Conservation (phyloP, 2,113 vertebrate genomes). For the Rhinichthys klamathensis region DNA sequence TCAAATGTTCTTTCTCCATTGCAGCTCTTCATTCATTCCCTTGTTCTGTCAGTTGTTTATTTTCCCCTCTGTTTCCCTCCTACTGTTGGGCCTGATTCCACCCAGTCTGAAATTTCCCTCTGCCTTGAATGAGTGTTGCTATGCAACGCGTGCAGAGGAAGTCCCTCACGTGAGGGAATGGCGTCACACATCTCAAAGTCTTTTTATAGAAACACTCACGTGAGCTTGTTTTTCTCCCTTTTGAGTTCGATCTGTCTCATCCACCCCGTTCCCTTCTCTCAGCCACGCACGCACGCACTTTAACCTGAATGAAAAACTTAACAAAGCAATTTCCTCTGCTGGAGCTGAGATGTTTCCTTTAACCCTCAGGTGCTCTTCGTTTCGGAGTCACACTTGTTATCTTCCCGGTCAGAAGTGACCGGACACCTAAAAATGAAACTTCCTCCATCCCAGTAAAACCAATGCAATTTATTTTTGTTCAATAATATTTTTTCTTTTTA, state of each 20-base stretch:
- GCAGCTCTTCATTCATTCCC: not conserved
- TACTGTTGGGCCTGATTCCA: slow-evolving; percentile 8
- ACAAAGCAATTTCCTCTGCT: not conserved
- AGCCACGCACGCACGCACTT: not conserved
- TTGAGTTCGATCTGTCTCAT: slow-evolving; percentile 4
- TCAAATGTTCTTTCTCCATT: not conserved
- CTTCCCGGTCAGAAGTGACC: no score
- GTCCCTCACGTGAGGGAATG: slow-evolving; percentile 37
- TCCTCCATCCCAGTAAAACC: no score
- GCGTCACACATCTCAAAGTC: slow-evolving; percentile 30
- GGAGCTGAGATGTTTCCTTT: not conserved
- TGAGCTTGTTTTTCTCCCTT: slow-evolving; percentile 26
- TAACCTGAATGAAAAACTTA: not conserved
- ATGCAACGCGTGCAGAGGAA: no score
- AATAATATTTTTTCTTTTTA: no score
- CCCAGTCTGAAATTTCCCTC: not conserved
- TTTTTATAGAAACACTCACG: slow-evolving; percentile 46
- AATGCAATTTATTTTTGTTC: no score
- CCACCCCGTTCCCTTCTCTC: not conserved
- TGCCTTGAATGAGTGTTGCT: no score
- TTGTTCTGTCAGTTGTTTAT: not conserved
- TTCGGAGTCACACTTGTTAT: no score
- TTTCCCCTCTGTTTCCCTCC: not conserved
- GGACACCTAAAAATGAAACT: no score
- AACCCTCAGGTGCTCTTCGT: no score